Base-by-base conservation (phyloP, 2,797 vertebrate genomes). In the Apodemus agrarius region DNA sequence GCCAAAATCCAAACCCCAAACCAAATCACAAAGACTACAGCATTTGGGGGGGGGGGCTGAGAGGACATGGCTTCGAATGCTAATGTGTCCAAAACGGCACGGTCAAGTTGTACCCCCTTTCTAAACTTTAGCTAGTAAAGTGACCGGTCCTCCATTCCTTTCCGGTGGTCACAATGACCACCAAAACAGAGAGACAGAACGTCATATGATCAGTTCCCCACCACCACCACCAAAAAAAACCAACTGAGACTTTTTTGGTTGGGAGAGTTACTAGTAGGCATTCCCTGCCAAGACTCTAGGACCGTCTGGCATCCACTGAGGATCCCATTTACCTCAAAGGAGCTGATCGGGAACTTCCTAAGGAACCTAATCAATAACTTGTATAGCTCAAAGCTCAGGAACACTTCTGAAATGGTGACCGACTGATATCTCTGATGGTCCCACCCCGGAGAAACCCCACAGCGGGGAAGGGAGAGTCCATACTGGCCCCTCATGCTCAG, bases 121-220 rank as follows among this genome's bases (percentile, higher is more conserved):
- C 94, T 46, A 43, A 69, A 46, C 8, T 90, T 89, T 89, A 86
- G 74, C 21, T 26, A 84, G 49, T n/a, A 59, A 92, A 87, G 78
- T 7, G 17, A 52, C 12, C 43, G 6, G 65, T 5, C 84, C 40
- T 54, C 43, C 31, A 34, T 7, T 46, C 6, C 31, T 74, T 90
- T n/a, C 14, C 2, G 16, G 5, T 49, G 22, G 14, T 24, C 80
- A 74, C 5, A 17, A 54, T 10, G 17, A 2, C 0, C 80, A 4
- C 37, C 22, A 21, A 63, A 40, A 29, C 46, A 34, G 40, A 43
- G 79, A 40, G 31, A 63, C 6, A 7, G 69, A 49, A 87, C 11
- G 21, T 37, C 79, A 82, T 74, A 57, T 4, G n/a, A 19, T 16
- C 9, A 43, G n/a, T n/a, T n/a, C n/a, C n/a, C n/a, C n/a, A n/a